phyloP scores from a whole-genome alignment of 1,140 invertebrate species.

The Hylaeus anthracinus region DNA sequence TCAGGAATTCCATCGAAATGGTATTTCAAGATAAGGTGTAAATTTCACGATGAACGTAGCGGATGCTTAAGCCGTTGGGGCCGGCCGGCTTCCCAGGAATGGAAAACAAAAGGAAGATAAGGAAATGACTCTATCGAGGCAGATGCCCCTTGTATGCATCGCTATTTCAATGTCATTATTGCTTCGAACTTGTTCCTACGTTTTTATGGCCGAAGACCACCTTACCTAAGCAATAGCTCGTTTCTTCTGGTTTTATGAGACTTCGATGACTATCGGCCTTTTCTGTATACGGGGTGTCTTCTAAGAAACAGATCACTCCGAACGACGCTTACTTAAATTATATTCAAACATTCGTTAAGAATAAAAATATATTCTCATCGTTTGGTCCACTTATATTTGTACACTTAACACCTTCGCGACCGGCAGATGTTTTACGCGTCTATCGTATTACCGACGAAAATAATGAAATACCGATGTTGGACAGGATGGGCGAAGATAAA shows the following conservation, averaged over 20 bases:
- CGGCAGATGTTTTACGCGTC: no score
- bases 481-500: no score
- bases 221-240: slow-evolving; percentile 47
- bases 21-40: not conserved
- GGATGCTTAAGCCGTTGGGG: not conserved
- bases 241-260: slow-evolving; percentile 61
- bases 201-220: slow-evolving; percentile 58
- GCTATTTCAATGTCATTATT: slow-evolving; percentile 60
- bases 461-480: no score
- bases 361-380: no score
- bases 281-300: not conserved
- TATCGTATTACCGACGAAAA: no score
- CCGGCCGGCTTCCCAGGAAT: slow-evolving; percentile 22
- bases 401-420: no score
- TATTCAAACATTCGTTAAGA: no score
- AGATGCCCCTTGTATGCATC: slow-evolving; percentile 20
- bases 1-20: not conserved
- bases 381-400: no score
- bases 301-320: no score
- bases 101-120: slow-evolving; percentile 12
- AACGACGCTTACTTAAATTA: no score
- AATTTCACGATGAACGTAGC: not conserved
- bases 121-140: slow-evolving; percentile 47
- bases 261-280: slow-evolving; percentile 54
- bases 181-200: slow-evolving; percentile 56